Percentiles rank a stretch among this genome's conserved stretches.
These are phyloP conservation scores for Pangasianodon hypophthalmus DNA, from an alignment of 2,113 vertebrate genomes.

Conservation along the genomic window DNA sequence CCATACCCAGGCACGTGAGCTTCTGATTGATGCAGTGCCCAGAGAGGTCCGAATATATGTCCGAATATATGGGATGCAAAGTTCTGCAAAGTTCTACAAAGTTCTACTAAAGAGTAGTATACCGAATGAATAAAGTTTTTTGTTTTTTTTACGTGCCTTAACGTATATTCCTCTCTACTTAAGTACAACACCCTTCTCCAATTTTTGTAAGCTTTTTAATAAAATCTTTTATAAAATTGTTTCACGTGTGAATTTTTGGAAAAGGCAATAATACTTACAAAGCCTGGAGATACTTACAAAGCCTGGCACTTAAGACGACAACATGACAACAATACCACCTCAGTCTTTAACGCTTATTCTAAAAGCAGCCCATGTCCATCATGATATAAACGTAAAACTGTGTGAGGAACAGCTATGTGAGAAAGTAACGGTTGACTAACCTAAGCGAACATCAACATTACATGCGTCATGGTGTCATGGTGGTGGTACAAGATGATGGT, in stretches of 20 bases:
- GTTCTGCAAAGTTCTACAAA: not conserved
- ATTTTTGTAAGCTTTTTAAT: not conserved
- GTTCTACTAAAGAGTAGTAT: not conserved
- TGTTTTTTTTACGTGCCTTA: not conserved
- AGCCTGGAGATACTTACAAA: not conserved
- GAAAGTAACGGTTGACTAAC: not conserved
- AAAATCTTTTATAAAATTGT: slow-evolving; percentile 1
- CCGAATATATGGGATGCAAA: not conserved
- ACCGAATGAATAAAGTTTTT: not conserved
- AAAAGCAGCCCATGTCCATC: not conserved
- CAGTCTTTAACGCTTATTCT: not conserved
- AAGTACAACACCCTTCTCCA: not conserved
- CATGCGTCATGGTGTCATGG: not conserved
- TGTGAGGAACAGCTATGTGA: not conserved
- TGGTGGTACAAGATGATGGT: not conserved
- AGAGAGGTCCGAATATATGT: not conserved
- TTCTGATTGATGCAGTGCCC: not conserved
- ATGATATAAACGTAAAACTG: not conserved
- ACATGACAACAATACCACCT: not conserved
- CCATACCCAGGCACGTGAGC: not conserved
- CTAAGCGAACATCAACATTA: not conserved
- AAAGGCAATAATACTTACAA: not conserved
- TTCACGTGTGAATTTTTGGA: not conserved
- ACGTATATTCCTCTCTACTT: not conserved
- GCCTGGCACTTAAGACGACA: not conserved